Base-by-base conservation (phyloP, 2,113 vertebrate genomes). In the Pyxicephalus adspersus region DNA sequence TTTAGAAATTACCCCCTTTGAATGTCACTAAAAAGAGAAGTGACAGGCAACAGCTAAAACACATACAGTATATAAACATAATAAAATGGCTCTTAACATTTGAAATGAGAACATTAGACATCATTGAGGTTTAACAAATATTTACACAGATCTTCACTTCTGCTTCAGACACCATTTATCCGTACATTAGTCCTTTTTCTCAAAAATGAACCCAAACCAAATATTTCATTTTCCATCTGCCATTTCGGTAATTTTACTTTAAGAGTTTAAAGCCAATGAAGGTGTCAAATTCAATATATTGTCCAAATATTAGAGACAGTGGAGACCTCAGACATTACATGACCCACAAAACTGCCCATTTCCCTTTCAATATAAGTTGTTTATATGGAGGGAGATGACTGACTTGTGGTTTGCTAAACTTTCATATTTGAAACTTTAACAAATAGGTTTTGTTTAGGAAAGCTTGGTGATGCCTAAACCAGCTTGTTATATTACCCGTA, bases 151-250 rank as follows among this genome's bases (percentile, higher is more conserved):
- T 45, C 38, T 45, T n/a, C n/a, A n/a, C n/a, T n/a, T n/a, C n/a
- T n/a, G n/a, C n/a, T n/a, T n/a, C n/a, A n/a, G 8, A 18, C 9
- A 70, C 2, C 51, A 22, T 26, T 26, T 63, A 28, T 16, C 1
- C 8, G 3, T 71, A 1, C 20, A 65, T 68, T 58, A n/a, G 20
- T 25, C 28, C 54, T 55, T 55, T 55, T 55, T 25, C 57, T 45
- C 38, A n/a, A 58, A 22, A 22, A 25, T 16, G 13, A 66, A 9
- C 25, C 28, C 13, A 57, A 73, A 73, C 70, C 52, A 73, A 58
- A 73, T 57, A 73, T 73, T 73, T 29, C 20, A 55, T 73, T 73
- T 73, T 29, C 20, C 23, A 20, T 31, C 72, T 61, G 72, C 34
- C 72, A 61, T 50, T 29, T 18, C 26, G 38, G 16, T 60, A 23